A percentile compares a stretch with the other conserved stretches of the same genome.
Conservation (phyloP, 2,113 vertebrate species). For the Setophaga coronata region DNA sequence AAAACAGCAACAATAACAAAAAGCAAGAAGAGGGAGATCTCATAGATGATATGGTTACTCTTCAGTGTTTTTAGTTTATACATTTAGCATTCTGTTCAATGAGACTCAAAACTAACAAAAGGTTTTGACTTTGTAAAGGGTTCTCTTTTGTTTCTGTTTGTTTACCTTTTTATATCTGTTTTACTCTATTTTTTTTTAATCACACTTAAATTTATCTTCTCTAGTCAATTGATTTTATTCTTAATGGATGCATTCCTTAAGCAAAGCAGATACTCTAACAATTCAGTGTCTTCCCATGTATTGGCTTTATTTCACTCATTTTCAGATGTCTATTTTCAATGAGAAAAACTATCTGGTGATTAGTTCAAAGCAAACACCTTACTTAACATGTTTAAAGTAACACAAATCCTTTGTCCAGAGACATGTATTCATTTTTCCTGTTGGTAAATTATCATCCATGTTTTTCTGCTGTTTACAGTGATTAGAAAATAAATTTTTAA, state of each 20-base stretch:
- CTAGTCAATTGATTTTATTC: not conserved
- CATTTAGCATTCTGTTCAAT: not conserved
- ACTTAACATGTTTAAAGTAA: not conserved
- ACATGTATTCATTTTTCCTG: not conserved
- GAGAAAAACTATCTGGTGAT: not conserved
- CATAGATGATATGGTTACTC: not conserved
- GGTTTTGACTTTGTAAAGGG: not conserved
- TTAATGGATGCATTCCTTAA: not conserved
- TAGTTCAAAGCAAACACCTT: not conserved
- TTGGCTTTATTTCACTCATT: not conserved
- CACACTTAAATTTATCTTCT: not conserved
- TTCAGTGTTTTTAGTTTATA: not conserved
- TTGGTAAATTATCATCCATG: not conserved
- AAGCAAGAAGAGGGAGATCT: not conserved
- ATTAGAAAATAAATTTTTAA: not conserved
- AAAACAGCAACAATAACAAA: not conserved
- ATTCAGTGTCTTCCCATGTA: not conserved
- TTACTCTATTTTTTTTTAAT: not conserved
- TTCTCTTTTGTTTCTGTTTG: not conserved
- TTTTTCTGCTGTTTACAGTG: not conserved
- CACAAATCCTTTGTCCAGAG: not conserved
- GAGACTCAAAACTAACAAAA: not conserved
- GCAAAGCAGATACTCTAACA: not conserved
- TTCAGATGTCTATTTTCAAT: not conserved
- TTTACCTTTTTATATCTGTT: not conserved